phyloP scores from a whole-genome alignment of 2,888 invertebrate genomes.

The Meta bourneti region DNA sequence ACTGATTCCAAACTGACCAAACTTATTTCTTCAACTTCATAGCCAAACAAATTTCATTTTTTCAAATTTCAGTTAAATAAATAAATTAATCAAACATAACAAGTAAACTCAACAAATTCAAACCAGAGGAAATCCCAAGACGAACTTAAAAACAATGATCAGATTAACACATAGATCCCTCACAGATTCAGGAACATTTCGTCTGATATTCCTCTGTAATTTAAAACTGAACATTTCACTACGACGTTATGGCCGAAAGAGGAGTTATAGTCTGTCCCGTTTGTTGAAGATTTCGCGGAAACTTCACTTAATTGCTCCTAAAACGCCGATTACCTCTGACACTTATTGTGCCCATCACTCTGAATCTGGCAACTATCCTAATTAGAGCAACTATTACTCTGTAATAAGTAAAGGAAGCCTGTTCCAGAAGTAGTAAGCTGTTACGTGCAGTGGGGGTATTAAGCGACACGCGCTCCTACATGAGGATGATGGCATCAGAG shows the following conservation, averaged over 20 bases:
- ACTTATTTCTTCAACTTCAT: too few species aligned
- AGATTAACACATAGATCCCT: too few species aligned
- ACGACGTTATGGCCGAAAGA: background rate
- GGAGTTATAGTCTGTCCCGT: background rate
- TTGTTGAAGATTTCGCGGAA: background rate
- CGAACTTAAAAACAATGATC: too few species aligned
- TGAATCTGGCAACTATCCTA: background rate
- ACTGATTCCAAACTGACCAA: too few species aligned
- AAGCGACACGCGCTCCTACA: background rate
- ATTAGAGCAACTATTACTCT: background rate
- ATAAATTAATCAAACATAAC: too few species aligned
- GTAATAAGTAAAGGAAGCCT: background rate
- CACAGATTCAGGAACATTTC: too few species aligned
- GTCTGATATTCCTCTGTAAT: too few species aligned
- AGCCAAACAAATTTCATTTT: too few species aligned
- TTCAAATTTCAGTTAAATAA: too few species aligned
- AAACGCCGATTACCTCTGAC: background rate
- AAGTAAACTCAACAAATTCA: too few species aligned
- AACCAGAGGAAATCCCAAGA: too few species aligned
- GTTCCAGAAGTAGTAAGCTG: background rate
- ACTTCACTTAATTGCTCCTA: slow-evolving; percentile 12
- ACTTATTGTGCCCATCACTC: slow-evolving; percentile 29
- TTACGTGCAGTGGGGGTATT: background rate
- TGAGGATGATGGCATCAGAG: background rate
- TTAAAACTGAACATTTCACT: too few species aligned